Conservation (phyloP, 1,140 invertebrate genomes). For the Aphidius gifuensis region DNA sequence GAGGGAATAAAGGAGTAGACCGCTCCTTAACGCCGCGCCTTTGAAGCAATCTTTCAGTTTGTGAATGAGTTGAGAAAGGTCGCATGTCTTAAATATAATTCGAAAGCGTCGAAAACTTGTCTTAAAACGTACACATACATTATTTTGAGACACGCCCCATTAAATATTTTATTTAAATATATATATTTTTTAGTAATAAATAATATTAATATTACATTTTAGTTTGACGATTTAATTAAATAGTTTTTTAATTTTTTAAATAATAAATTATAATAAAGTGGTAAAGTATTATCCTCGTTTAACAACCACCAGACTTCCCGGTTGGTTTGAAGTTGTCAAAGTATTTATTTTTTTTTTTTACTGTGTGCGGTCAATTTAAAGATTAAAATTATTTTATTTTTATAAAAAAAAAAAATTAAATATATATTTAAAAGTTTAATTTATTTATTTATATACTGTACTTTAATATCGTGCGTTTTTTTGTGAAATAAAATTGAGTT, state of each 20-base stretch:
- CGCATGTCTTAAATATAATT: constrained; percentile 23
- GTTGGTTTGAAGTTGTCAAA: no score
- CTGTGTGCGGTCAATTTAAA: no score
- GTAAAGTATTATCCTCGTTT: no score
- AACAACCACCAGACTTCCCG: no score
- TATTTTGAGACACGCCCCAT: constrained; percentile 12
- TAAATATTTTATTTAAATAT: neutral
- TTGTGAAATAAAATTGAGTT: constrained; percentile 9
- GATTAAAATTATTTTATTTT: no score
- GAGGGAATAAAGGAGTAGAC: neutral
- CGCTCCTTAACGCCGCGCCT: constrained; percentile 20
- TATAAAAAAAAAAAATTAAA: no score
- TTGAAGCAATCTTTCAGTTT: constrained; percentile 5
- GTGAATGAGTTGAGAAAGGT: constrained; percentile 5
- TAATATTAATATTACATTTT: neutral
- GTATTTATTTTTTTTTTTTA: no score
- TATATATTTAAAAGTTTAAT: no score
- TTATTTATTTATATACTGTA: no score
- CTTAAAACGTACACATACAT: neutral
- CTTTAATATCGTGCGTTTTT: neutral
- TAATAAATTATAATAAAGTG: no score
- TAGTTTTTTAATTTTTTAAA: no score
- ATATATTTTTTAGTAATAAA: neutral
- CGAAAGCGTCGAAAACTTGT: constrained; percentile 18
- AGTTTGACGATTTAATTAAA: no score